Evolutionary conservation across 1,140 invertebrate genomes (phyloP), one percentile per base, ranked within the genome.

Genomic region (Pogonus chalceus): DNA sequence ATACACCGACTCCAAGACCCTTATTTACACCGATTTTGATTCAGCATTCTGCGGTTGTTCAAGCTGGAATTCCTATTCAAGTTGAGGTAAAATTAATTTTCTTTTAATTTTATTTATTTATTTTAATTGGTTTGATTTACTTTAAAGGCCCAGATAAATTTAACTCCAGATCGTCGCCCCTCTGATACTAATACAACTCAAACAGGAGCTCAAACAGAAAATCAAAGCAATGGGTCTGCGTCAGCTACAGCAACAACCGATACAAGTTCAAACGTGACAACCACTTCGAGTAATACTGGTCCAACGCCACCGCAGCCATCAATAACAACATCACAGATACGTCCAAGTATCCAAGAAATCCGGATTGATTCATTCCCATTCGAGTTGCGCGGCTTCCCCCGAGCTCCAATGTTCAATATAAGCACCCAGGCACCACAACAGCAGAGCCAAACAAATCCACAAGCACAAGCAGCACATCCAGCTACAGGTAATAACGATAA

Each of bases 21-120:
- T 71, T 92, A 20, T 73, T 81, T 47, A 75, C 81, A 31, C 83
- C 85, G 23, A 80, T 88, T 53, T 69, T 88, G 35, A 79, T 88
- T n/a, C 83, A 85, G 60, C 83, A 86, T 58, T 69, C 72, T 1
- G 73, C 76, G 23, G 73, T 83, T 22, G 60, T 83, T 3, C 79
- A 82, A 60, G 74, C 79, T 24, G 76, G 77, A 18, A 78, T 84
- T 61, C 82, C 83, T 3, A 76, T 85, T 24, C 81, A 83, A 68
- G 79, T 84, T 37, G 76, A 79, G 65, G 74, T 76, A 62, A 65
- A 57, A 49, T 35, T 55, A 21, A 54, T 10, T 48, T 31, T 31
- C 26, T 10, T 18, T 7, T 24, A 24, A 10, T 49, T 18, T 49
- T 18, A 2, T 49, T 49, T 49, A 46, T 12, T 7, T 20, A 3